Evolutionary conservation across 2,113 vertebrate species (phyloP), one percentile per base, ranked within the genome.

Genomic region (Dendropsophus ebraccatus): DNA sequence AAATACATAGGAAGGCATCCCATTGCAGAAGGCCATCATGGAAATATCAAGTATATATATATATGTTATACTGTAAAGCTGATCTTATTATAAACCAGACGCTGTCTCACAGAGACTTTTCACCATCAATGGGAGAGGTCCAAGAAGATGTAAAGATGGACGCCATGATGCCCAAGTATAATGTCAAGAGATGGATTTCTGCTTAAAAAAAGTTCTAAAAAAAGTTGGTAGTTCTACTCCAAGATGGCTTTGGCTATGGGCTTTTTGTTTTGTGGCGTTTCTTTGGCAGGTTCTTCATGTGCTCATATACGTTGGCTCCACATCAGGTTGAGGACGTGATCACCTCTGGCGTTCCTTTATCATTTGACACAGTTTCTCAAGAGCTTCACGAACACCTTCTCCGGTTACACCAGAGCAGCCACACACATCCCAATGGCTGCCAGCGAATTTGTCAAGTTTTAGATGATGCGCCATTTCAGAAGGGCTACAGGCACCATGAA

Each of bases 351-450:
- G n/a, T 41, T 41, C 80, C 25, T 69, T 70, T 25, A 82, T 50
- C 80, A 82, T 82, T 12, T 41, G 32, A 4, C n/a, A 50, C 23
- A 82, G 17, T 32, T 69, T 82, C 62, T 82, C 80, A 2, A 82
- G 10, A 35, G 80, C 80, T 19, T 82, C 80, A 8, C 47, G 60
- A 32, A 82, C 12, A 50, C 80, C 80, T 69, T 82, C 62, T 32
- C 80, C 80, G 7, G 35, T 49, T 6, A 45, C 8, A 2, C n/a
- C 80, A 52, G 60, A 69, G 80, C 80, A 82, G n/a, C 80, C 80
- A 52, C 41, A 69, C 10, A 82, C 37, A 4, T 25, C 80, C 62
- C 80, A 82, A 13, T 32, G 50, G 7, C 32, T 52, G 0, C 25
- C 1, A 8, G 32, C 17, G 4, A 52, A 8, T 9, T 37, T 56